Base-by-base conservation (phyloP, 2,113 vertebrate genomes). In the Tor tambroides region DNA sequence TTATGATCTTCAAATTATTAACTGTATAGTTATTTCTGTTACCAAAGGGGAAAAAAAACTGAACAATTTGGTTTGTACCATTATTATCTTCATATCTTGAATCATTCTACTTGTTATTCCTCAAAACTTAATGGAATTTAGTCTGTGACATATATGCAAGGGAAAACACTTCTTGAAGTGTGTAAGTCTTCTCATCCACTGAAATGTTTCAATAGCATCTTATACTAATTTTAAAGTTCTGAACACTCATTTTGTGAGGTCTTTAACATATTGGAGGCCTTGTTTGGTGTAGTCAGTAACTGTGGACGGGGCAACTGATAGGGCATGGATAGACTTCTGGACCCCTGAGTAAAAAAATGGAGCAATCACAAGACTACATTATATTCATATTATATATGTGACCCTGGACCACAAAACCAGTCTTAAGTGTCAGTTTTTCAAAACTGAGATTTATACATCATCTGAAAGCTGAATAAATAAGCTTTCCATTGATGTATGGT, bases 231-330 rank as follows among this genome's bases (percentile, higher is more conserved):
- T 35, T 69, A 35, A 46, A 46, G 38, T 32, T 30, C 1, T 89
- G 35, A n/a, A 43, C 26, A 17, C 86, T 96, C 92, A 97, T 90
- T 97, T 98, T 87, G 91, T 69, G 10, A 95, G 94, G 12, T 96
- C 93, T 90, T 96, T 98, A 76, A 97, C 3, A 0, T 97, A 97
- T 32, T 97, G 95, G 93, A 97, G 88, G 88, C 96, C 95, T 81
- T 96, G 94, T 46, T 6, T 90, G 38, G 95, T 93, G 92, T 96
- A 97, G 56, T 96, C 94, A 46, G 89, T 88, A 82, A 93, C 94
- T 91, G 92, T 96, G 89, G 93, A 93, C 21, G 98, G 98, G 61
- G 96, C 97, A 32, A 92, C 93, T 0, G 98, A 99, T 86, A 99
- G 94, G 35, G 94, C 85, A 12, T 94, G 94, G 92, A 98, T 95